Base-by-base conservation (phyloP, 2,888 invertebrate species). In the Acanthosepion esculentum region DNA sequence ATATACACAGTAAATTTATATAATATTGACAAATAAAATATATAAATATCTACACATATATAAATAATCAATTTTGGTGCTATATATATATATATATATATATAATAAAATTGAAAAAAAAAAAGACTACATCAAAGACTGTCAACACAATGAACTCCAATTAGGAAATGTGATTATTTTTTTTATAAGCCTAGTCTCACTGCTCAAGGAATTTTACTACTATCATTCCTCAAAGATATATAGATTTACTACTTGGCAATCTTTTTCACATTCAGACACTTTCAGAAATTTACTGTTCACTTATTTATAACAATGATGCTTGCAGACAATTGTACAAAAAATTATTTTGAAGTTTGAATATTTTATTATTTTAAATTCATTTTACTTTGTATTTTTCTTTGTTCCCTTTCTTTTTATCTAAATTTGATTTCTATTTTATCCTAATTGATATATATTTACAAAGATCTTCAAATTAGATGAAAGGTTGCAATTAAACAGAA, bases 141-240 rank as follows among this genome's bases (percentile, higher is more conserved):
- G 78, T 78, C 78, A 78, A 78, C 78, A 78, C 78, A 78, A 78
- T 78, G 78, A 78, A 78, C 78, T 78, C 78, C 78, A 78, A 78
- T 78, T 78, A 78, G 78, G 78, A 78, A 33, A n/a, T 33, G 59
- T 59, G 33, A 78, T 78, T 12, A 78, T 78, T 78, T 78, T 78
- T 78, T 78, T 4, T 33, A n/a, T 78, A 78, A 78, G n/a, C 78
- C 78, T 33, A 78, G 78, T 78, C n/a, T 78, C 78, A 33, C 15
- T 78, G 78, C 78, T 78, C 78, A 78, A 78, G 78, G 78, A 78
- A 78, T 78, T 78, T 78, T 78, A 33, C n/a, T 33, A n/a, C 78
- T 18, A 78, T 78, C 78, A 3, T 78, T 78, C 78, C 29, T n/a
- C 12, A 78, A 78, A 78, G 78, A 78, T 78, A 23, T 59, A 59